These are phyloP conservation scores for Agraylea sexmaculata DNA, from an alignment of 1,140 invertebrate species.

Conservation along the genomic window DNA sequence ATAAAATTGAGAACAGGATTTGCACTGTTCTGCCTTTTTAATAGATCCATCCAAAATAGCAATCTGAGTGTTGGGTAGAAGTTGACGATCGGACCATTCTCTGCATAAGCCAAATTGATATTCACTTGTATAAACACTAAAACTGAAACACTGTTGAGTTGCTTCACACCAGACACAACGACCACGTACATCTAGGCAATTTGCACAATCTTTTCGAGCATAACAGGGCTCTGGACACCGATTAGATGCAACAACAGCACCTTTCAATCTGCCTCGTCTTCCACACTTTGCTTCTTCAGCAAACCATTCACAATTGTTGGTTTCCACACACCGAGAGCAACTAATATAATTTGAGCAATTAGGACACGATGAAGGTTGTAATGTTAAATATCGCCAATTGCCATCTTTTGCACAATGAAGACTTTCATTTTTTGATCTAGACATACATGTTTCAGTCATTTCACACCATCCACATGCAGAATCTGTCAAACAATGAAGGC, in stretches of 20 bases:
- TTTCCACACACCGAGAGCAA: slow-evolving; percentile 62
- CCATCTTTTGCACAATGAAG: slow-evolving; percentile 40
- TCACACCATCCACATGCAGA: slow-evolving; percentile 85
- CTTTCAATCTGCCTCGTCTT: slow-evolving; percentile 58
- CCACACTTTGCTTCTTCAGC: slow-evolving; percentile 74
- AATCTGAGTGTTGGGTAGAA: slow-evolving; percentile 19
- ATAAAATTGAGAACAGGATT: slow-evolving; percentile 61
- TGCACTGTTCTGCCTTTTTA: slow-evolving; percentile 52
- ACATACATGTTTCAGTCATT: slow-evolving; percentile 50
- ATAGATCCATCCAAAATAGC: slow-evolving; percentile 21
- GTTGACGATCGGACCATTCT: slow-evolving; percentile 80
- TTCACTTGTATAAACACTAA: slow-evolving; percentile 87
- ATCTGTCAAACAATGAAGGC: slow-evolving; percentile 79
- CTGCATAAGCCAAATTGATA: slow-evolving; percentile 86
- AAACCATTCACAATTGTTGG: slow-evolving; percentile 79
- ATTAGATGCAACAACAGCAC: slow-evolving; percentile 46
- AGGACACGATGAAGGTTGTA: slow-evolving; percentile 68
- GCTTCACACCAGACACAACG: slow-evolving; percentile 93
- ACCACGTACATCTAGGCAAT: slow-evolving; percentile 72
- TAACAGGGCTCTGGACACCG: slow-evolving; percentile 67
- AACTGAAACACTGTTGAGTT: slow-evolving; percentile 82
- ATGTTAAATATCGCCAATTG: slow-evolving; percentile 67
- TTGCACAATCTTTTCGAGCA: slow-evolving; percentile 59
- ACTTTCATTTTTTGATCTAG: slow-evolving; percentile 50
- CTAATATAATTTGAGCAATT: slow-evolving; percentile 82